Conservation (phyloP, 2,113 vertebrate genomes). For the Pterocles gutturalis region DNA sequence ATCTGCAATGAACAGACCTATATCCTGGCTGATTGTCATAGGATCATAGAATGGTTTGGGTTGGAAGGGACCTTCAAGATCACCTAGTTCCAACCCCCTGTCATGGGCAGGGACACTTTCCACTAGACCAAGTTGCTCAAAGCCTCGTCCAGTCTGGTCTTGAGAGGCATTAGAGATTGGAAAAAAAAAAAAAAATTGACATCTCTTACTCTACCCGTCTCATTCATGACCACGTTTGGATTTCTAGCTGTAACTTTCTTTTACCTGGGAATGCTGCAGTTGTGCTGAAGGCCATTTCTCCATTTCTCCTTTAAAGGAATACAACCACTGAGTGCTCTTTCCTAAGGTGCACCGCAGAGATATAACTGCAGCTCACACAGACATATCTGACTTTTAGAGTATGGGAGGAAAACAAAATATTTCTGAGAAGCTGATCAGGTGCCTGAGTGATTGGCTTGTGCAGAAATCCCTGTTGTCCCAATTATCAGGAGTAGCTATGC, state of each 20-base stretch:
- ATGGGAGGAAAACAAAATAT: not conserved
- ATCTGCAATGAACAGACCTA: not conserved
- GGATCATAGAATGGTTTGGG: too few species aligned
- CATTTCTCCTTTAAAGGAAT: not conserved
- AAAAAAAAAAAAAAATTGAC: too few species aligned
- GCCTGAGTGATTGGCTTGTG: not conserved
- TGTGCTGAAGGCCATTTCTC: not conserved
- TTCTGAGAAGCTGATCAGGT: not conserved
- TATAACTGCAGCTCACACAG: not conserved
- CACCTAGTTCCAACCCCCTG: too few species aligned
- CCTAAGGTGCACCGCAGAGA: not conserved
- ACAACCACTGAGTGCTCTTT: not conserved
- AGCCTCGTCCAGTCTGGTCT: too few species aligned
- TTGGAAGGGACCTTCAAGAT: too few species aligned
- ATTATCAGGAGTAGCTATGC: not conserved
- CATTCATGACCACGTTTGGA: not conserved
- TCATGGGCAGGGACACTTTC: too few species aligned
- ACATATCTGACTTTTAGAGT: not conserved
- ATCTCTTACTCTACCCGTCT: not conserved
- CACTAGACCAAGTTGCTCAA: too few species aligned
- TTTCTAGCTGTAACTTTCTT: not conserved
- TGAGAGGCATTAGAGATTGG: not conserved
- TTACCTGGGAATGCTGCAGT: not conserved
- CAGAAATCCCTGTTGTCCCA: not conserved
- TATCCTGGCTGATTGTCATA: not conserved